Base-by-base conservation (phyloP, 2,888 invertebrate genomes). In the Perdita meconis region DNA sequence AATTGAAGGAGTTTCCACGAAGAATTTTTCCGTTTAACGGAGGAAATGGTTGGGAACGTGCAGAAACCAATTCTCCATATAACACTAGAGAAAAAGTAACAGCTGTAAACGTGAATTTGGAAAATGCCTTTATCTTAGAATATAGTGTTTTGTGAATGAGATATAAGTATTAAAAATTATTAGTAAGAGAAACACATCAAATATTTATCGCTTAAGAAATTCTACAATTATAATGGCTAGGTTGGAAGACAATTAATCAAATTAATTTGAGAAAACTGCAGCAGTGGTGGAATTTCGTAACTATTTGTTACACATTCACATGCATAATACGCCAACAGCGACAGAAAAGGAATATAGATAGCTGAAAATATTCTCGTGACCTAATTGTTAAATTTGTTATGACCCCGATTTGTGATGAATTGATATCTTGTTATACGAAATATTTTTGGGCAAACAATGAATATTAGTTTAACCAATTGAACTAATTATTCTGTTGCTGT, bases 1-100 rank as follows among this genome's bases (percentile, higher is more conserved):
- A 67, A 72, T 67, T 67, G 68, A 68, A 72, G 30, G 44, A 67
- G 67, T 30, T 57, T 16, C 68, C 12, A 4, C 26, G 59, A 22
- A 5, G 19, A 26, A 36, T 42, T 53, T 59, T 69, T 60, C 24
- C 42, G 34, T 55, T 67, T 53, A 36, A 44, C 42, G 22, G 3
- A 10, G n/a, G 40, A 6, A 19, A n/a, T 38, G 24, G 12, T 13
- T 12, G 19, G n/a, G 8, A 0, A 0, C 16, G 51, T n/a, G 57
- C n/a, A 59, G 53, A 59, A 67, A 59, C 36, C 40, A 66, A 51
- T 51, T 67, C 34, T 0, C 1, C 3, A 53, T 34, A 42, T n/a
- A 63, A n/a, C 6, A 24, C 12, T 22, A 13, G 16, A 10, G 1
- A 5, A 22, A 13, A 8, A 38, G 13, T 16, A 30, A 22, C 10